Evolutionary conservation across 2,797 vertebrate species (phyloP), one percentile per base, ranked within the genome.

Genomic region (Bucorvus abyssinicus): DNA sequence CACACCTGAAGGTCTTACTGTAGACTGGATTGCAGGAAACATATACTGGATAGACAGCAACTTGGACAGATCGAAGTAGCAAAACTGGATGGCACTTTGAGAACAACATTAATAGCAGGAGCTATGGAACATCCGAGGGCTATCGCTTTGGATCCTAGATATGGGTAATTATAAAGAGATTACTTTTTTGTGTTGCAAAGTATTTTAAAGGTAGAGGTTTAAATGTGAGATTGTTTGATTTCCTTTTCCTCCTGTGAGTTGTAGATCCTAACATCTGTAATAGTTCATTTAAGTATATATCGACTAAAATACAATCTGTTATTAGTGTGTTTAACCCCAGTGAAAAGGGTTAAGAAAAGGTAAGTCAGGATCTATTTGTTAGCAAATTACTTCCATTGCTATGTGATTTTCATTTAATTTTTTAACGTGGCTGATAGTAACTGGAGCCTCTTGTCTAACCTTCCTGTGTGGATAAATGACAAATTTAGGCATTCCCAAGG

Each of bases 21-120:
- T 99, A 34, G 99, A 99, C 92, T 99, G 99, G 99, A 99, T 99
- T 90, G 99, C 99, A 45, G 99, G 98, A 71, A 99, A 99, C 95
- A 98, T 99, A 53, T 99, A 99, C 96, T 99, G 99, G 99, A 99
- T 99, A 87, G 99, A 99, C 97, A 99, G 99, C 97, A 99, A 99
- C 92, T 97, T 99, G 98, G 99, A 99, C 99, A 99, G 97, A 99
- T 99, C 8, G 99, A 99, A 97, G 99, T 99, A 70, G 99, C 99
- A 71, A 98, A 98, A 97, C 98, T 99, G 15, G 99, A 99, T 50
- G 99, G 99, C 61, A 98, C 98, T 67, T 98, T 99, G 98, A 98
- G 99, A 94, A 98, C 99, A 50, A 99, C 99, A 0, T 97, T 99
- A 82, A 99, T 99, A 69, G 99, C 99, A 11, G 99, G 99, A 64